Conservation (phyloP, 2,888 invertebrate species). For the Pollenia angustigena region DNA sequence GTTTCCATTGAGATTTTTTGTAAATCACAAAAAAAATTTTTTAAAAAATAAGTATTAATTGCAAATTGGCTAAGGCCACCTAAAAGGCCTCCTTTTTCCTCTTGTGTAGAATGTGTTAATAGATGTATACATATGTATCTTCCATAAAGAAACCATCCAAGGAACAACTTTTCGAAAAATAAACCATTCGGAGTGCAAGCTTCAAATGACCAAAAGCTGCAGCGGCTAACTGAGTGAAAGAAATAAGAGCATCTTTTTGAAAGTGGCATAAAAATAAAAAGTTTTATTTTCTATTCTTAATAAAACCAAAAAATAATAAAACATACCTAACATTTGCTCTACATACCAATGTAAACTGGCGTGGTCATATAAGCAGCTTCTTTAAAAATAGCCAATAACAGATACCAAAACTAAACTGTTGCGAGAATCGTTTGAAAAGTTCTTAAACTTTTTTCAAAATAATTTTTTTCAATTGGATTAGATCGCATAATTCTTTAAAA, state of each 20-base stretch:
- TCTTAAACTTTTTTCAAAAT: no score
- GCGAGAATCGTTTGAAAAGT: not conserved
- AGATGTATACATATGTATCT: not conserved
- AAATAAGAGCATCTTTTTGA: constrained; percentile 5
- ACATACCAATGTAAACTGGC: constrained; percentile 15
- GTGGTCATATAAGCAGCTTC: constrained; percentile 9
- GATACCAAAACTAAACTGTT: not conserved
- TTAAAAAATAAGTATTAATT: no score
- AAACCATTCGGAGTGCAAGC: constrained; percentile 48
- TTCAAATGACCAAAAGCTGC: constrained; percentile 57
- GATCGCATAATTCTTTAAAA: no score
- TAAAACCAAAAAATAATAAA: not conserved
- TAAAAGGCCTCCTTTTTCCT: no score
- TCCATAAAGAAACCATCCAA: constrained; percentile 21
- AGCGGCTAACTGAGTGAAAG: constrained; percentile 19
- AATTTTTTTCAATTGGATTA: no score
- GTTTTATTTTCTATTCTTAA: constrained; percentile 8
- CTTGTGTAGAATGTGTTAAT: not conserved
- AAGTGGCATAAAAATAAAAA: constrained; percentile 50
- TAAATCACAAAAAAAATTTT: no score
- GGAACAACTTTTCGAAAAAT: constrained; percentile 19
- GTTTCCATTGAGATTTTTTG: no score
- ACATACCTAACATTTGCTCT: constrained; percentile 47
- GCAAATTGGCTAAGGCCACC: no score
- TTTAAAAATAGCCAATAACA: constrained; percentile 26